Percentiles rank a stretch among this genome's conserved stretches.
phyloP scores from a whole-genome alignment of 2,888 invertebrate species.

The Pomacea canaliculata region DNA sequence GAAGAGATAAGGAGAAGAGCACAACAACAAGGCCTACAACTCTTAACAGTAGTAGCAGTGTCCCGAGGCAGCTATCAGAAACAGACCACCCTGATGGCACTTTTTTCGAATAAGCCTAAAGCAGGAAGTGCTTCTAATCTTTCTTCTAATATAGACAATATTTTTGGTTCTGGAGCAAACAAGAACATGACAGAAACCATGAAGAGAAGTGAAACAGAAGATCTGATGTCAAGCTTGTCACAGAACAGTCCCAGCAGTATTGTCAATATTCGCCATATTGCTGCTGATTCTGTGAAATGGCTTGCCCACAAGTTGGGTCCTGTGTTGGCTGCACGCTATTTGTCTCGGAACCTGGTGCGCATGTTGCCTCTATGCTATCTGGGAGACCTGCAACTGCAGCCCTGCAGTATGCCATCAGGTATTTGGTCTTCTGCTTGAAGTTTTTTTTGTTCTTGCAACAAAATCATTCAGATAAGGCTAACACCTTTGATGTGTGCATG shows the following conservation, averaged over 20 bases:
- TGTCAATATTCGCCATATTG: slow-evolving; percentile 66
- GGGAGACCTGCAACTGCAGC: slow-evolving; percentile 70
- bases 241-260: slow-evolving; percentile 51
- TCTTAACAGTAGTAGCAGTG: neutral
- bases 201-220: slow-evolving; percentile 66
- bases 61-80: neutral
- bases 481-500: neutral
- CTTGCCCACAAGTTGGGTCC: slow-evolving; percentile 93
- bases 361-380: slow-evolving; percentile 95
- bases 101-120: neutral
- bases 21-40: neutral
- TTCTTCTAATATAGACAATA: slow-evolving; percentile 1
- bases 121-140: neutral
- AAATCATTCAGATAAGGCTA: too few relatives aligned
- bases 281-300: slow-evolving; percentile 78
- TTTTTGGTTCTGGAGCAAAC: neutral
- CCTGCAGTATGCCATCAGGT: slow-evolving; percentile 43
- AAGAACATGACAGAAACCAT: slow-evolving; percentile 36
- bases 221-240: slow-evolving; percentile 51
- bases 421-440: slow-evolving; percentile 3
- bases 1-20: neutral
- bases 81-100: neutral
- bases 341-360: slow-evolving; percentile 90
- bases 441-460: too few relatives aligned
- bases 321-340: slow-evolving; percentile 89